A percentile compares a stretch with the other conserved stretches of the same genome.
These are phyloP conservation scores for Pachydiplax longipennis DNA, from an alignment of 2,888 invertebrate species.

Conservation along the genomic window DNA sequence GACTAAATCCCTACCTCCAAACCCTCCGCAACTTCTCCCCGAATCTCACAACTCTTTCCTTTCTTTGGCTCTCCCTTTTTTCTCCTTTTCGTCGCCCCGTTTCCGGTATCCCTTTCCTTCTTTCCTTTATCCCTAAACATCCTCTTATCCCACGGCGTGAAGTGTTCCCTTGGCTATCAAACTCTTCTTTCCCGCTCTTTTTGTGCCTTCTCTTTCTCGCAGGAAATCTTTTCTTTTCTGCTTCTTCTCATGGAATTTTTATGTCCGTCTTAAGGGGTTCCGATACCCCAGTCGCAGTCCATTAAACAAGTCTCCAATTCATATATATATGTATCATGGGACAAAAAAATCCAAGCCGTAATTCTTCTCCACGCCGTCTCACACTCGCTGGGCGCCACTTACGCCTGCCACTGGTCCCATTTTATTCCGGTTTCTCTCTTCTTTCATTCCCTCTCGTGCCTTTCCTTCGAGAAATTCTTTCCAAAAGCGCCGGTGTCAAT, in stretches of 20 bases:
- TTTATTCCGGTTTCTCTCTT: background rate
- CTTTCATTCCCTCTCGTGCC: too few relatives aligned
- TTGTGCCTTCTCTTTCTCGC: background rate
- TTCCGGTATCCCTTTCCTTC: background rate
- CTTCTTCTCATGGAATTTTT: background rate
- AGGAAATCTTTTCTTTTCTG: background rate
- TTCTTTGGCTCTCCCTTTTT: background rate
- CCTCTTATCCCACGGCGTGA: background rate
- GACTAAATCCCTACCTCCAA: background rate
- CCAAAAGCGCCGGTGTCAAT: background rate
- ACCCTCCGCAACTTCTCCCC: background rate
- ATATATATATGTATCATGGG: background rate
- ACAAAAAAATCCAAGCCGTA: background rate
- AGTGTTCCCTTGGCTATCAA: background rate
- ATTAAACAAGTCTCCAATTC: conserved; percentile 9
- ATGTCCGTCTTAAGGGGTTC: background rate
- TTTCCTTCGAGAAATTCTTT: too few relatives aligned
- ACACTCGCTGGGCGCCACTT: background rate
- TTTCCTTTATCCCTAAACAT: background rate
- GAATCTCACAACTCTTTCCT: background rate
- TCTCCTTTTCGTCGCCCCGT: background rate
- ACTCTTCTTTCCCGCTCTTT: background rate
- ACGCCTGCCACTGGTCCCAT: background rate
- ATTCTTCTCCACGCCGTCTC: background rate
- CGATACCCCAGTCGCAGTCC: background rate